Evolutionary conservation across 2,113 vertebrate genomes (phyloP).

Genomic region (Macroglossus sobrinus): DNA sequence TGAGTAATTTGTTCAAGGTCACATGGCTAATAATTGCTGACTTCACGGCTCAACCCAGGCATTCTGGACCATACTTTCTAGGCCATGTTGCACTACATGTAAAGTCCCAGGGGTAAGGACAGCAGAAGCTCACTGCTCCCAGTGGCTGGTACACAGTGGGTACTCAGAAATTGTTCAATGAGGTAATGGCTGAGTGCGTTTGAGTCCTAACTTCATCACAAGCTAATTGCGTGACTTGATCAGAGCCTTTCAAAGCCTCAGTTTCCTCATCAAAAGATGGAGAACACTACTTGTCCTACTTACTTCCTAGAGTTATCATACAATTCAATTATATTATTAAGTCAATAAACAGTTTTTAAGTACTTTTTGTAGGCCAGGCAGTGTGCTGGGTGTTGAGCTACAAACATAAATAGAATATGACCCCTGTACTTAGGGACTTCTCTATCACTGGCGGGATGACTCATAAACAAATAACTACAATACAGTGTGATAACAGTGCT

Average conservation of each 20-base stretch:
- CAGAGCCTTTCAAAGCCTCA: neutral
- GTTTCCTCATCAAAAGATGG: neutral
- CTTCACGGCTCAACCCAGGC: neutral
- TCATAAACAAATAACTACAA: neutral
- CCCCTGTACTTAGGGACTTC: neutral
- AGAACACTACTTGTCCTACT: neutral
- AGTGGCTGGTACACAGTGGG: neutral
- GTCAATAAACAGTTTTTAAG: neutral
- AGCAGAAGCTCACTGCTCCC: neutral
- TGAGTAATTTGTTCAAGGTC: neutral
- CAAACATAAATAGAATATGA: neutral
- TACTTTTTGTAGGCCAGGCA: neutral
- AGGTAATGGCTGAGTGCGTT: neutral
- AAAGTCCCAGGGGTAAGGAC: neutral
- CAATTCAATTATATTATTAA: neutral
- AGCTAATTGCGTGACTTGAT: neutral
- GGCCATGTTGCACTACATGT: fast-evolving
- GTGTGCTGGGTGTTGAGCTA: neutral
- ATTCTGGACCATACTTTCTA: neutral
- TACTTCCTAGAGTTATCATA: neutral
- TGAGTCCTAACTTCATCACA: neutral
- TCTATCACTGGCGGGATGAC: neutral
- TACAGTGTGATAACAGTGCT: neutral
- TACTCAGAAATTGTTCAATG: too few relatives aligned
- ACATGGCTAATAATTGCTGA: neutral